These are phyloP conservation scores for Drosophila aff. DNA, from an alignment of 1,140 invertebrate species.

Conservation along the genomic window DNA sequence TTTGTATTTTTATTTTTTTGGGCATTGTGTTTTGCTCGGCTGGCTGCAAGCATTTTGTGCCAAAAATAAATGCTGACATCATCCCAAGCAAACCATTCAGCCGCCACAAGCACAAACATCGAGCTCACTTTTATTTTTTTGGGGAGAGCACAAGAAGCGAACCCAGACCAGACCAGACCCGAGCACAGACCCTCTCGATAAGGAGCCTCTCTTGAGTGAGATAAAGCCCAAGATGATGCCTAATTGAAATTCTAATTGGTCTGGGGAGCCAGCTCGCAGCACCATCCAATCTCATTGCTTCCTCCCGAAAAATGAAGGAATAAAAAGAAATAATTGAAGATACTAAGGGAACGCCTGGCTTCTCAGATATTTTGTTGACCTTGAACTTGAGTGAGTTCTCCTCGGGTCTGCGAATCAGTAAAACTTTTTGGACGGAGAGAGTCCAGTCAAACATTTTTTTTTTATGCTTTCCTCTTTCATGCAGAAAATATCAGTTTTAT, in stretches of 20 bases:
- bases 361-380: slow-evolving; percentile 54
- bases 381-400: slow-evolving; percentile 70
- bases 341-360: slow-evolving; percentile 16
- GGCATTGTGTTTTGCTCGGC: slow-evolving; percentile 48
- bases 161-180: neutral
- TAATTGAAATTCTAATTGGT: slow-evolving; percentile 65
- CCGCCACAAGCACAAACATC: slow-evolving; percentile 38
- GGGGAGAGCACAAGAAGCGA: neutral
- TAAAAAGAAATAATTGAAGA: slow-evolving; percentile 5
- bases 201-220: slow-evolving; percentile 48
- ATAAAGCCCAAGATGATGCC: slow-evolving; percentile 42
- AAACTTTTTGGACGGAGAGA: neutral
- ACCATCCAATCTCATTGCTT: slow-evolving; percentile 1
- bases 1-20: slow-evolving; percentile 32
- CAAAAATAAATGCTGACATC: slow-evolving; percentile 82
- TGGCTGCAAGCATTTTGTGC: slow-evolving; percentile 62
- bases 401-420: neutral
- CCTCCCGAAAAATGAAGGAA: neutral
- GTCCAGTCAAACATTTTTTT: slow-evolving; percentile 19
- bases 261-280: slow-evolving; percentile 3
- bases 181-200: neutral
- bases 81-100: slow-evolving; percentile 51
- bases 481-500: slow-evolving; percentile 20
- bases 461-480: neutral
- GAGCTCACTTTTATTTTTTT: slow-evolving; percentile 66